A percentile compares a stretch with the other conserved stretches of the same genome.
Conservation (phyloP, 2,113 vertebrate species). For the Phaetusa simplex region DNA sequence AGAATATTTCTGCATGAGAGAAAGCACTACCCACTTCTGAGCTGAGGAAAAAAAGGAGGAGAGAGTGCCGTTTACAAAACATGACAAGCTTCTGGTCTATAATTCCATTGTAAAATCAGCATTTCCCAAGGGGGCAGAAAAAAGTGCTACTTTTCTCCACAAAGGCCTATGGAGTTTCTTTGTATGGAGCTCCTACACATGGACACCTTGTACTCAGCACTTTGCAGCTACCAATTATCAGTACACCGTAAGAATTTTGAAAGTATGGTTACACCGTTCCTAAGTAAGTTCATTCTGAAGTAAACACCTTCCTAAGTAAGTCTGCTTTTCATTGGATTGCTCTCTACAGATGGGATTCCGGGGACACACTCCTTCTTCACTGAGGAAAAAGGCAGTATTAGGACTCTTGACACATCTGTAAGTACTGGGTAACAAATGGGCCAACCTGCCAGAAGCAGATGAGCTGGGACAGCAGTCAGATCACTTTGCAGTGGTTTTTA, state of each 20-base stretch:
- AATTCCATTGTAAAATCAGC: not conserved
- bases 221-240: not conserved
- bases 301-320: not conserved
- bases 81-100: not conserved
- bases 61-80: not conserved
- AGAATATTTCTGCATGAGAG: not conserved
- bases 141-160: not conserved
- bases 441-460: not conserved
- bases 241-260: not conserved
- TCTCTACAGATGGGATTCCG: not conserved
- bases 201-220: not conserved
- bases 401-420: not conserved
- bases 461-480: not conserved
- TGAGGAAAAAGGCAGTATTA: not conserved
- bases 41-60: too few species aligned
- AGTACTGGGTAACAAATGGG: not conserved
- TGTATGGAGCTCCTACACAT: not conserved
- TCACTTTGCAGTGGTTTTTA: not conserved
- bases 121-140: not conserved
- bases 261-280: not conserved
- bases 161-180: not conserved
- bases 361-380: not conserved
- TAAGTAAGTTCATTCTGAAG: not conserved
- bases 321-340: not conserved
- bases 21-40: fast-evolving